Base-by-base conservation (phyloP, 2,888 invertebrate species). In the Pilophorus perplexus region DNA sequence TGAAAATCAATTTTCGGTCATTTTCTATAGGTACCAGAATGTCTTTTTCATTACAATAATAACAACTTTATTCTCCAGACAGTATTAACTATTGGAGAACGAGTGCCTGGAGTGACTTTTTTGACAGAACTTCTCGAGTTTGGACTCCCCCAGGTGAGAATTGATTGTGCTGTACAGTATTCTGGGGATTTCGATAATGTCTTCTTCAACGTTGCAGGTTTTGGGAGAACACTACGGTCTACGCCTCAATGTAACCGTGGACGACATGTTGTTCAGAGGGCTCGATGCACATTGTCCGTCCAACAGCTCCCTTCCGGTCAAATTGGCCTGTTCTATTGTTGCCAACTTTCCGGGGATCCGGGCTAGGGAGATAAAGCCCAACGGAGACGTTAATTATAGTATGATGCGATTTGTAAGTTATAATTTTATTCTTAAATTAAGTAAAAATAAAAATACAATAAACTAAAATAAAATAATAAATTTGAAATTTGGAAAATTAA, bases 241-340 rank as follows among this genome's bases (percentile, higher is more conserved):
- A 2, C 3, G 18, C 1, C n/a, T 69, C 1, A 67, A 57, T 12
- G 42, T 50, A 2, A 59, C 64, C 8, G 68, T 68, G 12, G n/a
- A 50, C 8, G 67, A 71, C 27, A 44, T 71, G n/a, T 64, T 71
- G 10, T 68, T 71, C 52, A 64, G 48, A 16, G 69, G 72, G 27
- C 60, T 78, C 10, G 18, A 16, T 6, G 1, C 62, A 12, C 27
- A 40, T 10, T 69, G 67, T 54, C 16, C 18, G 5, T 10, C 12
- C 0, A 48, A 57, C 38, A n/a, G 1, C 0, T 22, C 46, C 4
- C 18, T 62, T n/a, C 3, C 50, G 1, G 50, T 28, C 18, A 33
- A 46, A 38, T 16, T 66, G 4, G 18, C 67, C 20, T 70, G 70
- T 38, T 38, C 64, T 2, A 20, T 42, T 6, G 3, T 59, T 12